These are phyloP conservation scores for Melitaea athalia DNA, from an alignment of 2,888 invertebrate species.

Conservation along the genomic window DNA sequence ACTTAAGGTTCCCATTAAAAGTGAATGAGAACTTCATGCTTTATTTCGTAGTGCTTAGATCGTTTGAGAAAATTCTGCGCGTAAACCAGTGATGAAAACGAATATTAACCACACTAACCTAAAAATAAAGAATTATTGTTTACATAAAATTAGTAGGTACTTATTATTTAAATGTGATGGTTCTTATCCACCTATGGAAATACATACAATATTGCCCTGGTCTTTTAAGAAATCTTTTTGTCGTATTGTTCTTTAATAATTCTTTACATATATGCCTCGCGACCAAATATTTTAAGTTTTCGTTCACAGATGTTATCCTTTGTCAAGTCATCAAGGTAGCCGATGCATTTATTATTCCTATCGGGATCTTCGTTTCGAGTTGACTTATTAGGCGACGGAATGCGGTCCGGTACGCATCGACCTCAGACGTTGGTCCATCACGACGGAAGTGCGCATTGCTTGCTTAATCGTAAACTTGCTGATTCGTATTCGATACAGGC, in stretches of 20 bases:
- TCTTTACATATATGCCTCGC: neutral
- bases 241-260: too few relatives aligned
- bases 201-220: too few relatives aligned
- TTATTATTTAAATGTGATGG: too few relatives aligned
- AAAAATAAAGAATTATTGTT: too few relatives aligned
- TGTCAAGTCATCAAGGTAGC: conserved; percentile 41
- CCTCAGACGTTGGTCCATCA: conserved; percentile 47
- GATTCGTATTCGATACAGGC: conserved; percentile 62
- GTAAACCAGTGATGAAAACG: neutral
- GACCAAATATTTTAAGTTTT: neutral
- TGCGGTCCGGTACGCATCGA: conserved; percentile 54
- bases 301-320: conserved; percentile 20
- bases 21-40: neutral
- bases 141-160: too few relatives aligned
- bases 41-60: neutral
- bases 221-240: too few relatives aligned
- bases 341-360: conserved; percentile 68
- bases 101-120: too few relatives aligned
- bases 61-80: neutral
- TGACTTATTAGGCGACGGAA: conserved; percentile 73
- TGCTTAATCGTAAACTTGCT: conserved; percentile 47
- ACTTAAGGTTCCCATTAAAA: neutral
- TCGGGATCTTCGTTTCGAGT: conserved; percentile 58
- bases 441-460: conserved; percentile 55
- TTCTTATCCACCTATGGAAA: too few relatives aligned